A percentile compares a stretch with the other conserved stretches of the same genome.
Conservation (phyloP, 2,888 invertebrate genomes). For the Blastobasis adustella region DNA sequence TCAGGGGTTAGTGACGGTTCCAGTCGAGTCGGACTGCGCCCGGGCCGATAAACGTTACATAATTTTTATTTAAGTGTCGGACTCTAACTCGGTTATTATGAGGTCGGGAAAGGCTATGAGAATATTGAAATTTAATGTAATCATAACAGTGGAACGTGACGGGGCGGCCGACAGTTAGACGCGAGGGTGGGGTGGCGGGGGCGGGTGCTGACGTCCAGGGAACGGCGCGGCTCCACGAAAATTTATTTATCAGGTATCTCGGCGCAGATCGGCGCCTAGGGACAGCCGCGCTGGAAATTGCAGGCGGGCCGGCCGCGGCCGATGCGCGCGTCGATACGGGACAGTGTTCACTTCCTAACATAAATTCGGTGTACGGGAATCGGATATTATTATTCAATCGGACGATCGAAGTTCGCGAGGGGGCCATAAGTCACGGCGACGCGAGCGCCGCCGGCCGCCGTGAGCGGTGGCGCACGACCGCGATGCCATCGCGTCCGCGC, state of each 20-base stretch:
- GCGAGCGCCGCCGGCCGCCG: constrained; percentile 70
- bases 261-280: constrained; percentile 46
- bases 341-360: constrained; percentile 70
- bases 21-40: background rate
- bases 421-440: constrained; percentile 71
- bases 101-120: constrained; percentile 22
- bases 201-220: constrained; percentile 20
- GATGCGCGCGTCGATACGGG: constrained; percentile 61
- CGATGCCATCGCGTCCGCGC: constrained; percentile 58
- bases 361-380: constrained; percentile 72
- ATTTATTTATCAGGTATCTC: constrained; percentile 60
- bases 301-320: constrained; percentile 43
- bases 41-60: constrained; percentile 11
- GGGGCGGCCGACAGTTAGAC: constrained; percentile 41
- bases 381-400: constrained; percentile 75
- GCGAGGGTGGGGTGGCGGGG: constrained; percentile 25
- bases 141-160: constrained; percentile 45
- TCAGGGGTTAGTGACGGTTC: constrained; percentile 17
- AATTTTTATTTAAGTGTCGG: constrained; percentile 16
- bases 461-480: constrained; percentile 70
- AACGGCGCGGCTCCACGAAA: constrained; percentile 35
- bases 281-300: constrained; percentile 50
- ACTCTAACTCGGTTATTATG: constrained; percentile 8
- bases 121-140: constrained; percentile 48
- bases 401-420: constrained; percentile 69